These are phyloP conservation scores for Ameiurus melas DNA, from an alignment of 2,113 vertebrate species.

Conservation along the genomic window DNA sequence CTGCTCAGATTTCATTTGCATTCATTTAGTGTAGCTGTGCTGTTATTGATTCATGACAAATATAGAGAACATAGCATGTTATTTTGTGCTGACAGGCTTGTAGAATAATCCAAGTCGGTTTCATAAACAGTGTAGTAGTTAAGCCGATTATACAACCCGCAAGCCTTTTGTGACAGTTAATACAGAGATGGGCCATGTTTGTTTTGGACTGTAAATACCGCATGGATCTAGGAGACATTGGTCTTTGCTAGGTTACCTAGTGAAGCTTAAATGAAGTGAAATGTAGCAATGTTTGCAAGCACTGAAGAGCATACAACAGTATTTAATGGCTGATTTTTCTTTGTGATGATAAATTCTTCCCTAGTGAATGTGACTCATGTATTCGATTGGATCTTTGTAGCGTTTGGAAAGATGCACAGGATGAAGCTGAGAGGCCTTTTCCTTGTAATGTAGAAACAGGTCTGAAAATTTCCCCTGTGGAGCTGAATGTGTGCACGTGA, in stretches of 20 bases:
- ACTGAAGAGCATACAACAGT: neutral
- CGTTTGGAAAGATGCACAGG: neutral
- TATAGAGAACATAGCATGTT: neutral
- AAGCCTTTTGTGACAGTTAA: neutral
- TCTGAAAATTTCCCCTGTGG: neutral
- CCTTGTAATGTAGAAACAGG: neutral
- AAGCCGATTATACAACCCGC: neutral
- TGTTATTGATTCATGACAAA: conserved; percentile 15
- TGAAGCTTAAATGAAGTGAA: neutral
- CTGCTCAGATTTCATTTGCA: conserved; percentile 26
- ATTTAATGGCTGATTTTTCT: neutral
- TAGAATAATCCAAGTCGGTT: neutral
- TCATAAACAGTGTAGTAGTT: neutral
- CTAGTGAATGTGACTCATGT: neutral
- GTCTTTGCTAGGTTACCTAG: conserved; percentile 7
- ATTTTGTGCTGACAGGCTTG: neutral
- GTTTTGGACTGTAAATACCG: conserved; percentile 36
- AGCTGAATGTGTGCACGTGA: conserved; percentile 2
- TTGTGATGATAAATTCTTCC: neutral
- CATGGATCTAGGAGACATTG: conserved; percentile 30
- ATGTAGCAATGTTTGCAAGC: neutral
- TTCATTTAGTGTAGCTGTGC: neutral
- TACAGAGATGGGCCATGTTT: conserved; percentile 29
- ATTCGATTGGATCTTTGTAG: neutral
- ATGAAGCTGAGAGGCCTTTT: neutral